Percentiles rank a stretch among this genome's conserved stretches.
These are phyloP conservation scores for Nothoprocta pentlandii DNA, from an alignment of 2,113 vertebrate genomes.

Conservation along the genomic window DNA sequence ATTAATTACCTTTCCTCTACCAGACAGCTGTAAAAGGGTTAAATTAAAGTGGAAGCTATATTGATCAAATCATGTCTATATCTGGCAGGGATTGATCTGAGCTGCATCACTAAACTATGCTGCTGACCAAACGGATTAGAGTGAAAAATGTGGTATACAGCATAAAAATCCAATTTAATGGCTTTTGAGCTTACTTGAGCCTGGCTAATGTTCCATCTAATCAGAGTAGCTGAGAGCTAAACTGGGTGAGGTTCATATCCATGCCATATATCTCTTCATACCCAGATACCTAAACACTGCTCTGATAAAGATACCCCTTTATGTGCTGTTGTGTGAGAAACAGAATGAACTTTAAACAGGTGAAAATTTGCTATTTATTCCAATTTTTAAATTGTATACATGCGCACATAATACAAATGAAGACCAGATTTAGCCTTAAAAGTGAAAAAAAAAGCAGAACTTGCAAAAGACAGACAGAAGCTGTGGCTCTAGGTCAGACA, in stretches of 20 bases:
- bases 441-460: neutral
- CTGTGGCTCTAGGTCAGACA: neutral
- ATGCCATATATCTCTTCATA: neutral
- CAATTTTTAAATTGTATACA: neutral
- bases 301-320: neutral
- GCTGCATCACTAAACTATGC: conserved; percentile 35
- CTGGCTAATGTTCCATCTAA: conserved; percentile 57
- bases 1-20: conserved; percentile 43
- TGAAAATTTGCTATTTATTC: neutral
- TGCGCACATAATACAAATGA: neutral
- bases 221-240: conserved; percentile 43
- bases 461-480: neutral
- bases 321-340: neutral
- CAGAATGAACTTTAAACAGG: neutral
- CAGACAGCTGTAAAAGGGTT: conserved; percentile 65
- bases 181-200: conserved; percentile 47
- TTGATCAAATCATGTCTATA: conserved; percentile 46
- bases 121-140: conserved; percentile 41
- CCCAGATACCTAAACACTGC: neutral
- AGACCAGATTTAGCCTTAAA: neutral
- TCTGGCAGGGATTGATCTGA: conserved; percentile 65
- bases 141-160: conserved; percentile 47
- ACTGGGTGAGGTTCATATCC: conserved; percentile 35
- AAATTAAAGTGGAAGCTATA: conserved; percentile 58
- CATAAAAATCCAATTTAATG: conserved; percentile 63